Percentiles rank a stretch among this genome's conserved stretches.
phyloP scores from a whole-genome alignment of 2,888 invertebrate species.

The Lysandra coridon region DNA sequence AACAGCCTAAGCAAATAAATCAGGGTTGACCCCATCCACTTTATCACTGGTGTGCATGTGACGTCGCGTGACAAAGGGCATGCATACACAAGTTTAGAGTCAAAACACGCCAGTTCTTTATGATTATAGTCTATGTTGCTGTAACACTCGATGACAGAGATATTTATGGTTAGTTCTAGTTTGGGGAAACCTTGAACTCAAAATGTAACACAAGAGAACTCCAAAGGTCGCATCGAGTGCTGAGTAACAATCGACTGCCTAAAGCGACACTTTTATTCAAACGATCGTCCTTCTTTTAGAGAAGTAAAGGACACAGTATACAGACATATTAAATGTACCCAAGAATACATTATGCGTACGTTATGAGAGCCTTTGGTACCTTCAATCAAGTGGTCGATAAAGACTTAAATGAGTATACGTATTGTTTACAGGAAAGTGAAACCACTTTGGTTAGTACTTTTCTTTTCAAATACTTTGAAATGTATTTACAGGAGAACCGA shows the following conservation, averaged over 20 bases:
- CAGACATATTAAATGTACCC: neutral
- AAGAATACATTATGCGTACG: neutral
- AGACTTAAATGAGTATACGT: neutral
- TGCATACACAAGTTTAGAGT: constrained; percentile 28
- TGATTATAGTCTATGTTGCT: constrained; percentile 10
- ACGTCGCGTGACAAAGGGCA: constrained; percentile 27
- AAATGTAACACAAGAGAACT: neutral
- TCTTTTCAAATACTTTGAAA: constrained; percentile 12
- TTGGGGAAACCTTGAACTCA: neutral
- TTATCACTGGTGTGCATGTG: constrained; percentile 30
- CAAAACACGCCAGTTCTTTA: constrained; percentile 21
- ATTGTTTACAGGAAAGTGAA: neutral
- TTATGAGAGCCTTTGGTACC: neutral
- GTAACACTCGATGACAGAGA: neutral
- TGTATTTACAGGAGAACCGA: neutral
- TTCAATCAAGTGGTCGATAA: neutral
- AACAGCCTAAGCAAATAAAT: constrained; percentile 28
- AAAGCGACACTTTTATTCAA: neutral
- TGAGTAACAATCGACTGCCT: neutral
- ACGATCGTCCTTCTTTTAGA: neutral
- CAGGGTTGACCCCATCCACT: constrained; percentile 28
- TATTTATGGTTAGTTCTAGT: neutral
- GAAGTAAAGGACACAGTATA: neutral
- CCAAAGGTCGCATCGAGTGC: neutral
- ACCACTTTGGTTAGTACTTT: constrained; percentile 4